Evolutionary conservation across 2,113 vertebrate species (phyloP), one percentile per base, ranked within the genome.

Genomic region (Pollachius pollachius): DNA sequence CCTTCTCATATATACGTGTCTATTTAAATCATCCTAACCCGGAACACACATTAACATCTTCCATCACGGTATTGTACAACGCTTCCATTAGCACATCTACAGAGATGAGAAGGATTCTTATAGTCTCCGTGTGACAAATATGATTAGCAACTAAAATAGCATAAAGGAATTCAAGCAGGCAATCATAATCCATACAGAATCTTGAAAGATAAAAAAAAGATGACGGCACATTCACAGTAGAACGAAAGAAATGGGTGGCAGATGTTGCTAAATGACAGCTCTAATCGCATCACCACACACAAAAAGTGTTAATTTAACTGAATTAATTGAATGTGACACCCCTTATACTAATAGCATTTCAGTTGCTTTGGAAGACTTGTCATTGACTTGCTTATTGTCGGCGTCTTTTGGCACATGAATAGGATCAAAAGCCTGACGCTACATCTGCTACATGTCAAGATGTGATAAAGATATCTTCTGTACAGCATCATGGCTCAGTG

Each of bases 151-250:
- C 67, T 60, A 77, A 77, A 82, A 65, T 70, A 76, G 82, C 78
- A 78, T 75, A 77, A 81, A 78, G 87, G 67, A 87, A 89, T 88
- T 81, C 68, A 81, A 76, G 81, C 74, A 85, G 85, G 89, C 85
- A 87, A 84, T 85, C 71, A 81, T 64, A 62, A 85, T 88, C 87
- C 83, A 72, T 62, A n/a, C 15, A 57, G 54, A 57, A 17, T n/a
- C 54, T 57, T 57, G 3, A 57, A 57, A 17, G 54, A 57, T 17
- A 17, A 57, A 76, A 88, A 86, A 87, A 88, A 77, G 72, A 63
- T 82, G 3, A 84, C 77, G 84, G 74, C 73, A 68, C 68, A 72
- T 78, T 82, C 62, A 73, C 83, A 85, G 86, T 77, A 82, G 64
- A 81, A 84, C 80, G 66, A 72, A 68, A 68, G 65, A 77, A 73